These are phyloP conservation scores for Brienomyrus longianalis DNA, from an alignment of 2,113 vertebrate genomes.

Conservation along the genomic window DNA sequence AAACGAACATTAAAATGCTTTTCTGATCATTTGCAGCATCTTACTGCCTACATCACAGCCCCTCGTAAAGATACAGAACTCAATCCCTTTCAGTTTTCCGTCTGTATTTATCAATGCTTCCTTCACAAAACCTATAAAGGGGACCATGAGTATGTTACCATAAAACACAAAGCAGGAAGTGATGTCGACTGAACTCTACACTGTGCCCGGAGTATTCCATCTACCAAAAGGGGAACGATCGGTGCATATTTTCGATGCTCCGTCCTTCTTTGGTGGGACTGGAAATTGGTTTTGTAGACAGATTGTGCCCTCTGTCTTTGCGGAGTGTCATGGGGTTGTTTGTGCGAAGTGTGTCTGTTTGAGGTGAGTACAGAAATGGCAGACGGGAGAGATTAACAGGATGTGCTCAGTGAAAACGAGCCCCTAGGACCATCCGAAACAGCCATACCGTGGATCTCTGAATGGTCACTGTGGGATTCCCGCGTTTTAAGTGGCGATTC, in stretches of 20 bases:
- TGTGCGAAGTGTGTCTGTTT: background rate
- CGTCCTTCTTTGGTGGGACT: background rate
- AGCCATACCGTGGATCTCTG: background rate
- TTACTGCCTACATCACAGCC: background rate
- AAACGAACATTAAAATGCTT: background rate
- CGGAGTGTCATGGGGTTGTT: background rate
- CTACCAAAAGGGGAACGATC: background rate
- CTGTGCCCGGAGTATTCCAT: background rate
- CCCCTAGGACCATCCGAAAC: background rate
- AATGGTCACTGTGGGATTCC: background rate
- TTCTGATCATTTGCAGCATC: background rate
- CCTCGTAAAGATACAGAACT: background rate
- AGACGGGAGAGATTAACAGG: background rate
- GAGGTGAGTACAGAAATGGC: background rate
- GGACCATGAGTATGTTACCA: background rate
- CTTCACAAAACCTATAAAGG: background rate
- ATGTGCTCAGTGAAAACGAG: background rate
- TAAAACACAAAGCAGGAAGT: background rate
- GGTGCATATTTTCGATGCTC: background rate
- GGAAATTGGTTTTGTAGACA: background rate
- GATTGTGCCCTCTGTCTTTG: background rate
- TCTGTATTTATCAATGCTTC: background rate
- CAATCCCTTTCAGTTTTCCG: background rate
- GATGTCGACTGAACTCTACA: background rate
- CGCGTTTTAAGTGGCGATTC: background rate